A percentile compares a stretch with the other conserved stretches of the same genome.
Evolutionary conservation across 2,888 invertebrate genomes (phyloP).

Genomic region (Choristoneura rosaceana): DNA sequence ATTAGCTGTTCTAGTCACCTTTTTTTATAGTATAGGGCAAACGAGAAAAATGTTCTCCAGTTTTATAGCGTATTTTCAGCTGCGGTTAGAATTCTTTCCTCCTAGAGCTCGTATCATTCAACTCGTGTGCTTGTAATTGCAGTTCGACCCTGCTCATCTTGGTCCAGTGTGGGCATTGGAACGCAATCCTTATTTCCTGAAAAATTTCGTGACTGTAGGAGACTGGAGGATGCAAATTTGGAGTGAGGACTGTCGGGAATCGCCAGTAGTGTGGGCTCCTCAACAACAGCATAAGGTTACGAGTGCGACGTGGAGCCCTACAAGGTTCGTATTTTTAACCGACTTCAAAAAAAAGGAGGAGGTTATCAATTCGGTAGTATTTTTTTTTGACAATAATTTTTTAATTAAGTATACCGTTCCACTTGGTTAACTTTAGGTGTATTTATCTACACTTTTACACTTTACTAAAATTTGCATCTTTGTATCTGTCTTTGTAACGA

Average conservation of each 20-base stretch:
- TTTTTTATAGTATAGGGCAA: no score
- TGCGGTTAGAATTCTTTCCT: background rate
- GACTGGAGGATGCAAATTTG: conserved; percentile 97
- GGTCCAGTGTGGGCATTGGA: conserved; percentile 95
- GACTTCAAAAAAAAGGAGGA: no score
- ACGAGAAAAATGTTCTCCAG: no score
- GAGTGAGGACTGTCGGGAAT: conserved; percentile 97
- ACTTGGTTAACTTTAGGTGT: background rate
- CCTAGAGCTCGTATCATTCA: background rate
- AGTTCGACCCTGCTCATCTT: conserved; percentile 87
- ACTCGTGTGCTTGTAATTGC: conserved; percentile 12
- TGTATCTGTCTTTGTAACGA: no score
- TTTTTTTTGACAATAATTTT: background rate
- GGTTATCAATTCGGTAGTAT: no score
- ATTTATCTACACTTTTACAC: no score
- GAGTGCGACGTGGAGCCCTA: conserved; percentile 94
- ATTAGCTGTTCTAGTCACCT: no score
- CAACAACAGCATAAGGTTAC: conserved; percentile 87
- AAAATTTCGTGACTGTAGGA: conserved; percentile 97
- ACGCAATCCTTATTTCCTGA: conserved; percentile 96
- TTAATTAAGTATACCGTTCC: background rate
- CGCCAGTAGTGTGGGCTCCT: conserved; percentile 95
- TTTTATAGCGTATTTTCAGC: background rate
- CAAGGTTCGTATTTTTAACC: conserved; percentile 83
- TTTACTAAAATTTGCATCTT: no score